Evolutionary conservation across 2,797 vertebrate species (phyloP), one percentile per base, ranked within the genome.

Genomic region (Cynodonichthys magdalenae): DNA sequence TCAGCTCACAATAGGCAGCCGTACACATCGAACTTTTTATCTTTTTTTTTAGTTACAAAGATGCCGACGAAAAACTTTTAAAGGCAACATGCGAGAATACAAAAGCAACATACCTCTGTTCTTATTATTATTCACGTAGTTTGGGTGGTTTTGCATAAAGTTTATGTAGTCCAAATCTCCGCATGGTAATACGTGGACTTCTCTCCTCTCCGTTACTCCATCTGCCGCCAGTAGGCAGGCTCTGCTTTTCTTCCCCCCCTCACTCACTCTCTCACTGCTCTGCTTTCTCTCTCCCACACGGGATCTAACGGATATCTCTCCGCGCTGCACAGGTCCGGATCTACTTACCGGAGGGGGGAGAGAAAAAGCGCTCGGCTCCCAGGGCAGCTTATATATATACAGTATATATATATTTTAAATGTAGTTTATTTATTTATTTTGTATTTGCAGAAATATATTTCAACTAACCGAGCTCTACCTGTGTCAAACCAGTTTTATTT

Each of bases 311-410:
- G 5, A 82, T 93, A 94, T 94, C 91, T 81, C 63, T 94, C 92
- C 93, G 93, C 94, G 86, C 71, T 82, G 80, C 84, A 80, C 75
- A 83, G 73, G 86, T 71, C 90, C 90, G 92, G 94, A 92, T 92
- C 93, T 94, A 94, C 92, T 94, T 95, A 68, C 86, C 28, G 63
- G 83, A 79, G 87, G 69, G 80, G 63, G 69, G 65, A 81, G 76
- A 49, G 10, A 78, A 83, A 82, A 50, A 75, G 63, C 59, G 74
- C 68, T 53, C 45, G 70, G 67, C 60, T 41, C 68, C n/a, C 63
- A 53, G 8, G 42, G 19, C 28, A 15, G 4, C 65, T 45, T 2
- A 15, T 11, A 49, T 29, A 31, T 14, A 64, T 63, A 61, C n/a
- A n/a, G n/a, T 2, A 15, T 11, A 49, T 29, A 31, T 14, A 64